Conservation (phyloP, 2,888 invertebrate species). For the Anthrax anthrax region DNA sequence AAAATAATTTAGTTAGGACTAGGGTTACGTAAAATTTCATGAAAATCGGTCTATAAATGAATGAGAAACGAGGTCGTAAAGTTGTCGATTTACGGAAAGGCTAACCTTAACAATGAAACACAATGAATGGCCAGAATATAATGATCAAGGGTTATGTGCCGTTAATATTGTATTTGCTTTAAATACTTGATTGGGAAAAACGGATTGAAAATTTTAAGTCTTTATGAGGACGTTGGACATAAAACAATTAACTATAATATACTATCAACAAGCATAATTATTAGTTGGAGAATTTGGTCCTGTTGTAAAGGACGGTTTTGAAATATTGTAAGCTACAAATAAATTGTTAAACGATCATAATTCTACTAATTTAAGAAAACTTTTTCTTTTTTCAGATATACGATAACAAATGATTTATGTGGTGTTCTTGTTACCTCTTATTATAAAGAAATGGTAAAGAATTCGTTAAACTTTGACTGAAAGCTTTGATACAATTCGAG, state of each 20-base stretch:
- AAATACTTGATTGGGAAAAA: constrained; percentile 53
- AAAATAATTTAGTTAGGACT: no score
- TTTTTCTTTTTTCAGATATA: constrained; percentile 53
- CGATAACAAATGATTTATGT: constrained; percentile 64
- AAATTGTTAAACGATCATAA: not conserved
- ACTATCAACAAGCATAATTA: constrained; percentile 88
- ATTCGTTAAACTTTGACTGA: constrained; percentile 53
- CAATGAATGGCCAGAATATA: constrained; percentile 57
- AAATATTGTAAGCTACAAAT: constrained; percentile 56
- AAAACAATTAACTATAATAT: constrained; percentile 71
- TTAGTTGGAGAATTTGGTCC: constrained; percentile 90
- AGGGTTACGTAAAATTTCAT: no score
- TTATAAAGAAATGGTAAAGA: constrained; percentile 52
- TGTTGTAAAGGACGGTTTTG: constrained; percentile 78
- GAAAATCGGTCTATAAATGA: no score
- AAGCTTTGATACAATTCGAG: constrained; percentile 54
- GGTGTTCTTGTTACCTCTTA: constrained; percentile 78
- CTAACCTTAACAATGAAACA: constrained; percentile 71
- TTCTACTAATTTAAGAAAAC: constrained; percentile 5
- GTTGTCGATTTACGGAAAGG: no score
- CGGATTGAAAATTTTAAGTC: constrained; percentile 35
- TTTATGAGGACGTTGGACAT: constrained; percentile 60
- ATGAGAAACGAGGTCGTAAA: no score
- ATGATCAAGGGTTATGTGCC: constrained; percentile 65
- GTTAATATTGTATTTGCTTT: constrained; percentile 71